Percentiles rank a stretch among this genome's conserved stretches.
Evolutionary conservation across 2,113 vertebrate genomes (phyloP).

Genomic region (Noturus placidus): DNA sequence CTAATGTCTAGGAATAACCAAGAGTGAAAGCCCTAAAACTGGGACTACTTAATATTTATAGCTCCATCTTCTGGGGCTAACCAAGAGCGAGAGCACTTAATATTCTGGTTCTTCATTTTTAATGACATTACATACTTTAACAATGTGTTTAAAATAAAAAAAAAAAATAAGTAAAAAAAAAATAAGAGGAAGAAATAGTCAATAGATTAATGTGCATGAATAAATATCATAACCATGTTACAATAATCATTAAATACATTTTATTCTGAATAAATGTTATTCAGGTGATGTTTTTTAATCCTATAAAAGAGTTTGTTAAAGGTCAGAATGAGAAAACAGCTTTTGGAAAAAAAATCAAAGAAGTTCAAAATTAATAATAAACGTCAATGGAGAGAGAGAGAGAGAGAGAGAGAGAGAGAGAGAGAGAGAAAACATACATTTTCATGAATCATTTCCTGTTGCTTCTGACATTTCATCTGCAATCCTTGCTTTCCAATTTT

Average conservation of each 20-base stretch:
- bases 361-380: conserved; percentile 25
- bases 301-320: neutral
- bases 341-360: neutral
- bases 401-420: neutral
- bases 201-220: neutral
- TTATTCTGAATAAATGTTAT: neutral
- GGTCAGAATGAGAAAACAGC: neutral
- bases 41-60: neutral
- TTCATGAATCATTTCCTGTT: conserved; percentile 16
- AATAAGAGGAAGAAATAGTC: neutral
- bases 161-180: neutral
- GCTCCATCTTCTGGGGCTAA: neutral
- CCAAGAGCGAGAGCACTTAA: neutral
- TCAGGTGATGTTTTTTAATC: neutral
- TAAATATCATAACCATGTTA: neutral
- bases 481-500: conserved; percentile 17
- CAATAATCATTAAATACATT: neutral
- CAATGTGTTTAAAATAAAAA: neutral
- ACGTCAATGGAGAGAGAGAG: neutral
- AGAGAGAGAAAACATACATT: neutral
- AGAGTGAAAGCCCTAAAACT: too few species aligned
- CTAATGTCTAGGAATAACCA: too few species aligned
- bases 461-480: conserved; percentile 12
- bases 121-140: neutral
- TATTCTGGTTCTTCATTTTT: neutral